Evolutionary conservation across 2,113 vertebrate species (phyloP).

Genomic region (Pogonocichla stellata): DNA sequence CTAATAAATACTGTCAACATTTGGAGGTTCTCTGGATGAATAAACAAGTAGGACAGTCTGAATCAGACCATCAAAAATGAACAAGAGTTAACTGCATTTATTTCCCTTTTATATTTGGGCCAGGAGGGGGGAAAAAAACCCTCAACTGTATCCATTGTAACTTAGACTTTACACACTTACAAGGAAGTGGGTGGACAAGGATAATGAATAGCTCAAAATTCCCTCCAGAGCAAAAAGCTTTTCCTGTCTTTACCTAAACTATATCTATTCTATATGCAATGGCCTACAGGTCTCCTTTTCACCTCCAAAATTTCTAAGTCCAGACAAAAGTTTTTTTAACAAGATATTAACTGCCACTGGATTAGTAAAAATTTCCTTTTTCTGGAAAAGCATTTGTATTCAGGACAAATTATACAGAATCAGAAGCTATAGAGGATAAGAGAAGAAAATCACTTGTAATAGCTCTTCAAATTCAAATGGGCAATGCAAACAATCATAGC

Average conservation of each 20-base stretch:
- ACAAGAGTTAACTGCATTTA: neutral
- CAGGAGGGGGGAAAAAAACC: fast-evolving
- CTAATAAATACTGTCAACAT: neutral
- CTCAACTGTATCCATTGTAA: neutral
- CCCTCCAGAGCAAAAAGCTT: neutral
- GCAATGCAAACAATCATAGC: slow-evolving; percentile 2
- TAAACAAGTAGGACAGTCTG: neutral
- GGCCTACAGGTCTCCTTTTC: neutral
- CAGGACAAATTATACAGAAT: neutral
- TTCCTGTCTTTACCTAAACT: neutral
- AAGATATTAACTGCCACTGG: neutral
- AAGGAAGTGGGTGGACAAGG: neutral
- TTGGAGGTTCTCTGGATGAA: neutral
- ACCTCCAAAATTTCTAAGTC: neutral
- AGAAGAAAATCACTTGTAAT: slow-evolving; percentile 18
- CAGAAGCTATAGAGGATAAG: neutral
- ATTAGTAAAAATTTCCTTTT: slow-evolving; percentile 1
- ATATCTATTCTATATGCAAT: neutral
- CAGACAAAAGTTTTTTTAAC: neutral
- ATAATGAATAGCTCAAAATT: neutral
- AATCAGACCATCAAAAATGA: neutral
- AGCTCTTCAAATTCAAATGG: slow-evolving; percentile 55
- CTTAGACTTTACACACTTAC: neutral
- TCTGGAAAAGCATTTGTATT: neutral
- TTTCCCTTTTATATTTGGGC: neutral